Conservation (phyloP, 2,888 invertebrate species). For the Scelioninae gen. 1 region DNA sequence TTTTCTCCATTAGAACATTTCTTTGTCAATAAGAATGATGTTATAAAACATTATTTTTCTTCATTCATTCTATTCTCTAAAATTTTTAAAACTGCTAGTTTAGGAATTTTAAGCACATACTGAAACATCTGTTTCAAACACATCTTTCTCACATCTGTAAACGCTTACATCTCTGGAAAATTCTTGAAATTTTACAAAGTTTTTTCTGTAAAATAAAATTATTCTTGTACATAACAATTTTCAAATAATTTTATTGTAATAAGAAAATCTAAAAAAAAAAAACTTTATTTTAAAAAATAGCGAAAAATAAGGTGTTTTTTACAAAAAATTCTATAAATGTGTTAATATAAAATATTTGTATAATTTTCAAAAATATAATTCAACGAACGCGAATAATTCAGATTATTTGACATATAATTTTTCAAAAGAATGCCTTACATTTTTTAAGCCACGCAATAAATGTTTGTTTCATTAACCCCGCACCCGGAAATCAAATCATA, state of each 20-base stretch:
- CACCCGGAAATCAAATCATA: constrained; percentile 9
- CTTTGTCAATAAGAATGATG: too few species aligned
- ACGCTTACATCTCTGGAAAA: constrained; percentile 1
- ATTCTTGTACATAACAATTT: too few species aligned
- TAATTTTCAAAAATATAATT: too few species aligned
- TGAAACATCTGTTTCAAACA: not conserved
- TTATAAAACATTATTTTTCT: too few species aligned
- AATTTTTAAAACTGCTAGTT: not conserved
- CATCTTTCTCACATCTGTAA: constrained; percentile 9
- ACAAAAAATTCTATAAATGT: too few species aligned
- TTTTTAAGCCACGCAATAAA: not conserved
- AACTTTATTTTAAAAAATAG: too few species aligned
- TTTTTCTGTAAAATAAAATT: not conserved
- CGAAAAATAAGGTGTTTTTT: too few species aligned
- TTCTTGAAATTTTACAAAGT: not conserved
- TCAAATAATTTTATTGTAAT: too few species aligned
- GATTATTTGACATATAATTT: not conserved
- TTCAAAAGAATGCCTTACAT: not conserved
- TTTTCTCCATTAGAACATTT: too few species aligned
- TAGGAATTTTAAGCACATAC: constrained; percentile 1
- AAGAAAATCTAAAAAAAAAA: too few species aligned
- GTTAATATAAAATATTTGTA: too few species aligned
- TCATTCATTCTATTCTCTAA: too few species aligned
- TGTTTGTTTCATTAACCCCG: constrained; percentile 13
- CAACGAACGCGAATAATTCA: not conserved